Percentiles rank a stretch among this genome's conserved stretches.
Conservation (phyloP, 1,140 invertebrate species). For the Stegodyphus mimosarum region DNA sequence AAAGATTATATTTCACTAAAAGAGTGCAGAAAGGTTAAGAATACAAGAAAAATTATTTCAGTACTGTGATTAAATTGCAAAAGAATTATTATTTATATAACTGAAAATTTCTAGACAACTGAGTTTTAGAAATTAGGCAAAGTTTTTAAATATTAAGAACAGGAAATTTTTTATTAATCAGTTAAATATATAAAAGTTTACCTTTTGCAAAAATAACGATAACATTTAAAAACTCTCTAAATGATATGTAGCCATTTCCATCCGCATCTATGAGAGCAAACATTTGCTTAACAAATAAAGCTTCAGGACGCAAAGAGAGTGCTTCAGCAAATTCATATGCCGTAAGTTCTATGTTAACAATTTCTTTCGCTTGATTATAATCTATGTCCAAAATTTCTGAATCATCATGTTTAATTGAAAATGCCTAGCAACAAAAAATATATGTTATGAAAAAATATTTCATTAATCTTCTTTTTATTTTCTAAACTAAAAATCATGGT, state of each 20-base stretch:
- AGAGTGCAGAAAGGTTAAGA: no score
- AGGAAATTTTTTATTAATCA: neutral
- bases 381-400: conserved; percentile 68
- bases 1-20: no score
- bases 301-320: conserved; percentile 71
- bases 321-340: conserved; percentile 75
- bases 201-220: conserved; percentile 75
- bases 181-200: conserved; percentile 46
- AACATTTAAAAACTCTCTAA: conserved; percentile 76
- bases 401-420: conserved; percentile 68
- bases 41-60: no score
- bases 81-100: no score
- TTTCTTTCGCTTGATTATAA: conserved; percentile 68
- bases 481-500: no score
- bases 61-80: no score
- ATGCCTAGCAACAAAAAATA: conserved; percentile 66
- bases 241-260: conserved; percentile 76
- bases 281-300: conserved; percentile 75
- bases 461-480: no score
- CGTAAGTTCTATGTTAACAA: conserved; percentile 72
- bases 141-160: neutral
- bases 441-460: neutral
- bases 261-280: conserved; percentile 76
- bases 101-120: no score
- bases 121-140: neutral